A percentile compares a stretch with the other conserved stretches of the same genome.
Conservation (phyloP, 2,113 vertebrate species). For the Passer domesticus region DNA sequence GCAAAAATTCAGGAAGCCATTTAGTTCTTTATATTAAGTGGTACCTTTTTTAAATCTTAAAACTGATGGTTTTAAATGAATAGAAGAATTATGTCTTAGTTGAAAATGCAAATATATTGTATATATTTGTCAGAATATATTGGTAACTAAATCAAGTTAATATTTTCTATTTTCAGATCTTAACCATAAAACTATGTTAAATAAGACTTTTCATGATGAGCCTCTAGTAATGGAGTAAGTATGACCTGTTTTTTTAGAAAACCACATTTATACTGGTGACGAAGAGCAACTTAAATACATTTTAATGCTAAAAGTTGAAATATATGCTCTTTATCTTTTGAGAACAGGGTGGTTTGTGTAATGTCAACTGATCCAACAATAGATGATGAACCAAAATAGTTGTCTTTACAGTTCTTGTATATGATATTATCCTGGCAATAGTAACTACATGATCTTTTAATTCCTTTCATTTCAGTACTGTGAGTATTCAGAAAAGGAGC, state of each 20-base stretch:
- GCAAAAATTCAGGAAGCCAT: not conserved
- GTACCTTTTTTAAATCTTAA: not conserved
- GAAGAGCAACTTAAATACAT: not conserved
- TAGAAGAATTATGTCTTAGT: not conserved
- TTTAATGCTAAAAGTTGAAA: not conserved
- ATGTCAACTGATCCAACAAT: not conserved
- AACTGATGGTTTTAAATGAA: not conserved
- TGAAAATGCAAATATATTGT: not conserved
- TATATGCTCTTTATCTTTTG: not conserved
- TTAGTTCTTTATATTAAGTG: not conserved
- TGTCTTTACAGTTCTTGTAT: not conserved
- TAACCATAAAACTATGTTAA: slow-evolving; percentile 75
- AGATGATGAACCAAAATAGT: not conserved
- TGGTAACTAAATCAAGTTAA: not conserved
- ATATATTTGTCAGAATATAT: not conserved
- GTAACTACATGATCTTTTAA: not conserved
- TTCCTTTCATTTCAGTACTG: not conserved
- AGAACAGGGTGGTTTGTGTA: not conserved
- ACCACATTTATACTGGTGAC: not conserved
- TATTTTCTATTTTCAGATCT: slow-evolving; percentile 75
- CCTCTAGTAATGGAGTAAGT: slow-evolving; percentile 98
- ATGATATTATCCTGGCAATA: not conserved
- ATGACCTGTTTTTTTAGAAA: not conserved
- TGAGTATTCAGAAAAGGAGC: not conserved
- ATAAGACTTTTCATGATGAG: slow-evolving; percentile 87